Conservation (phyloP, 2,797 vertebrate genomes). For the Agapornis canus region DNA sequence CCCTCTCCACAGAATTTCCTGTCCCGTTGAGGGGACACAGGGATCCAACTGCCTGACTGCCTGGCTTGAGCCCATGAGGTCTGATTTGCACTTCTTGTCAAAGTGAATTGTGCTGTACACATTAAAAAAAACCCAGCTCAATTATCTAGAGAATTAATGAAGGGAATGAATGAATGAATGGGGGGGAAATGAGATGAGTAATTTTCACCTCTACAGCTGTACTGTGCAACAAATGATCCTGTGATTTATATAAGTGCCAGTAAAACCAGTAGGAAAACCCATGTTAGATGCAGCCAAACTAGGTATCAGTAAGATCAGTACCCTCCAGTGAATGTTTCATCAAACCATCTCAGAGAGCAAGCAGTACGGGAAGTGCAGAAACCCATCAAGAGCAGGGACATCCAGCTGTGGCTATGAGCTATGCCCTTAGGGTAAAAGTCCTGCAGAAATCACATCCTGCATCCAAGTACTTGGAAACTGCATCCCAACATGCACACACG, state of each 20-base stretch:
- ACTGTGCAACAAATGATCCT: background rate
- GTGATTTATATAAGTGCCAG: background rate
- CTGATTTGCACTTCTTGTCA: background rate
- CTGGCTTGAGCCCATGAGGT: background rate
- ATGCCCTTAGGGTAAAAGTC: background rate
- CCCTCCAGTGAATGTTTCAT: background rate
- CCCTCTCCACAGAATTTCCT: background rate
- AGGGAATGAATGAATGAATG: background rate
- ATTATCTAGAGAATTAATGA: background rate
- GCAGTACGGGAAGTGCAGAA: background rate
- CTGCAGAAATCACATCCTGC: background rate
- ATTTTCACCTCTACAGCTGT: background rate
- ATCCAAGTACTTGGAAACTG: background rate
- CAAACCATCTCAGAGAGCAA: background rate
- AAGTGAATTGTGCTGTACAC: background rate
- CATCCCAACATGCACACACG: accelerated
- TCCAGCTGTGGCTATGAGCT: background rate
- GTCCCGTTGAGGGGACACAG: background rate
- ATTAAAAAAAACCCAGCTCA: background rate
- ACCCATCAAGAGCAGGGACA: background rate
- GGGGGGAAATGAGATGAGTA: background rate
- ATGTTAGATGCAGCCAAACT: background rate
- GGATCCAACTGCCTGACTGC: background rate
- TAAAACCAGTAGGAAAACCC: background rate
- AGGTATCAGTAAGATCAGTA: background rate